Conservation (phyloP, 2,113 vertebrate species). For the Stegostoma tigrinum region DNA sequence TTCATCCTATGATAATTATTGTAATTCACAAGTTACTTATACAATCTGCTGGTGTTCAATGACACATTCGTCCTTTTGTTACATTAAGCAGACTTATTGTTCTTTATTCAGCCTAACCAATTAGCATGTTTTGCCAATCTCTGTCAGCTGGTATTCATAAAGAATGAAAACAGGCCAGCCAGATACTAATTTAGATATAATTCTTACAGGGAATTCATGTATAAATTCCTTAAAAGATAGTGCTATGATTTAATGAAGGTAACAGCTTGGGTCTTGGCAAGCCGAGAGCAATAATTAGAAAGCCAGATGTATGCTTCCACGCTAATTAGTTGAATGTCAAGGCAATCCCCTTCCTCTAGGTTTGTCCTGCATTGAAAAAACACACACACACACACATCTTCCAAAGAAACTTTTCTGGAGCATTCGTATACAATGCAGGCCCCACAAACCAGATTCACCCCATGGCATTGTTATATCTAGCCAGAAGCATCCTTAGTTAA, state of each 20-base stretch:
- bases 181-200: slow-evolving; percentile 81
- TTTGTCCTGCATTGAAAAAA: slow-evolving; percentile 12
- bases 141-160: slow-evolving; percentile 59
- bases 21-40: slow-evolving; percentile 69
- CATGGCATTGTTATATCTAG: neutral
- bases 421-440: neutral
- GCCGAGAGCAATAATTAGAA: slow-evolving; percentile 64
- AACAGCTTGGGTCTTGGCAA: slow-evolving; percentile 64
- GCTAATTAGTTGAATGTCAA: slow-evolving; percentile 49
- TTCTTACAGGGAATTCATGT: slow-evolving; percentile 62
- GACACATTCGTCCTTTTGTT: slow-evolving; percentile 72
- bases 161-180: slow-evolving; percentile 57
- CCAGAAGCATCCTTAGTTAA: neutral
- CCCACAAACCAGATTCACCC: neutral
- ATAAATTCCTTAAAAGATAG: slow-evolving; percentile 53
- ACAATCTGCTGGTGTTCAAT: slow-evolving; percentile 63
- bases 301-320: slow-evolving; percentile 54
- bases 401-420: neutral
- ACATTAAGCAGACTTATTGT: slow-evolving; percentile 56
- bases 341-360: slow-evolving; percentile 13
- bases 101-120: slow-evolving; percentile 62
- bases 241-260: slow-evolving; percentile 69
- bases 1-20: slow-evolving; percentile 65
- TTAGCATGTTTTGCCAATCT: slow-evolving; percentile 70
- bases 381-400: neutral